These are phyloP conservation scores for Aphidoletes aphidimyza DNA, from an alignment of 2,888 invertebrate genomes.

Conservation along the genomic window DNA sequence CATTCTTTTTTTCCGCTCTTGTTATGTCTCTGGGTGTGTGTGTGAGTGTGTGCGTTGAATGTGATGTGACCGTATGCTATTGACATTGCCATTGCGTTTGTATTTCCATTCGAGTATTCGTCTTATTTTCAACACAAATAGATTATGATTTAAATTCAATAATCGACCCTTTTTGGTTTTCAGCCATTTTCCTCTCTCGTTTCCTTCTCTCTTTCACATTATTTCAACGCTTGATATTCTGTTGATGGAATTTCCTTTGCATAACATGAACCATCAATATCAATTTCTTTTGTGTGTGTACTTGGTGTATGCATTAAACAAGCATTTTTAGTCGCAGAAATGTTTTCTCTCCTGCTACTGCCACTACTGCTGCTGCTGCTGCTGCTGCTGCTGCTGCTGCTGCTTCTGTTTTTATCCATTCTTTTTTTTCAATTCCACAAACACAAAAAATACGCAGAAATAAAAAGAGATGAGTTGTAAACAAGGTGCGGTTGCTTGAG, in stretches of 20 bases:
- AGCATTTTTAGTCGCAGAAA: constrained; percentile 26
- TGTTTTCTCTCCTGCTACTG: neutral
- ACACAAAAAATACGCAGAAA: neutral
- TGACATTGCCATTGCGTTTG: neutral
- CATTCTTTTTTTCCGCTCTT: neutral
- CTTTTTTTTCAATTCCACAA: neutral
- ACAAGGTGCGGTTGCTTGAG: constrained; percentile 34
- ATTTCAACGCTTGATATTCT: neutral
- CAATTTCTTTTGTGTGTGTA: constrained; percentile 19
- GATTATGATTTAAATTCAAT: constrained; percentile 54
- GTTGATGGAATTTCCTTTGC: constrained; percentile 53
- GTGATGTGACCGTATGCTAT: constrained; percentile 23
- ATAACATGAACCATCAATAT: constrained; percentile 51
- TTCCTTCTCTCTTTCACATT: neutral
- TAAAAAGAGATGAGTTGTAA: neutral
- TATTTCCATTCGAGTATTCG: constrained; percentile 28
- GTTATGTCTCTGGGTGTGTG: neutral
- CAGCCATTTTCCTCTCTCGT: neutral
- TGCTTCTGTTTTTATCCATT: too few relatives aligned
- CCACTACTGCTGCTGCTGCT: too few relatives aligned
- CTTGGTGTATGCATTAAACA: constrained; percentile 37
- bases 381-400: too few relatives aligned
- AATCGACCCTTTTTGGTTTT: constrained; percentile 41
- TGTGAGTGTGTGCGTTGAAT: neutral
- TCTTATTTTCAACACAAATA: constrained; percentile 53